Evolutionary conservation across 1,140 invertebrate species (phyloP), one percentile per base, ranked within the genome.

Genomic region (Ips nitidus): DNA sequence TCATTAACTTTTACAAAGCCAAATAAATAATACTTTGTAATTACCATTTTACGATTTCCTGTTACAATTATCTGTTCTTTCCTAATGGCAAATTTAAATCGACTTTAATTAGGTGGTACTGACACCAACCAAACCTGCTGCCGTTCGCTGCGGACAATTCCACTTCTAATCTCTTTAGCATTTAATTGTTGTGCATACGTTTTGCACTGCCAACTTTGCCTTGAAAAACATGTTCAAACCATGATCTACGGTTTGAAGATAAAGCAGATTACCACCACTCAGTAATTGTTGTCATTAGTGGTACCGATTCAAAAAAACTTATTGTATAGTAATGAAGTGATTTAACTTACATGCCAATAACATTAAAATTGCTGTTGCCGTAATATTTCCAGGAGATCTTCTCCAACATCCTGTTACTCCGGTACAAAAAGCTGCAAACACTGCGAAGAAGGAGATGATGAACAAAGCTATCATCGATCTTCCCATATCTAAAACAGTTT

Each of bases 381-480:
- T 95, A 69, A 97, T 94, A 77, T 95, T 95, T 67, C 93, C 93
- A 1, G 94, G 92, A 52, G 93, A 95, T 75, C 94, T 86, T 81
- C 92, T 90, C 94, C 94, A 97, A 79, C 94, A 97, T 73, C 95
- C 93, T 2, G 83, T 83, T 0, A 97, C 89, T 62, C 95, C 95
- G 42, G 94, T 95, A 89, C 94, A 96, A 83, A 97, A 97, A 3
- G 94, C 92, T 71, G 94, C 89, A 82, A 95, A 95, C 64, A 95
- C 89, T 41, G 92, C 88, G 77, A 96, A 86, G 83, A 97, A 97
- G 4, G 91, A 89, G 39, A 94, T 87, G 74, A 96, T 95, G 84
- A 95, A 96, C 53, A 97, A 84, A 41, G 93, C 94, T 75, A 97
- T 92, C 80, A 94, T 93, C 36, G 94, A 94, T 73, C 94, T 86